Evolutionary conservation across 2,797 vertebrate genomes (phyloP), one percentile per base, ranked within the genome.

Genomic region (Stomatorhinus walkeri): DNA sequence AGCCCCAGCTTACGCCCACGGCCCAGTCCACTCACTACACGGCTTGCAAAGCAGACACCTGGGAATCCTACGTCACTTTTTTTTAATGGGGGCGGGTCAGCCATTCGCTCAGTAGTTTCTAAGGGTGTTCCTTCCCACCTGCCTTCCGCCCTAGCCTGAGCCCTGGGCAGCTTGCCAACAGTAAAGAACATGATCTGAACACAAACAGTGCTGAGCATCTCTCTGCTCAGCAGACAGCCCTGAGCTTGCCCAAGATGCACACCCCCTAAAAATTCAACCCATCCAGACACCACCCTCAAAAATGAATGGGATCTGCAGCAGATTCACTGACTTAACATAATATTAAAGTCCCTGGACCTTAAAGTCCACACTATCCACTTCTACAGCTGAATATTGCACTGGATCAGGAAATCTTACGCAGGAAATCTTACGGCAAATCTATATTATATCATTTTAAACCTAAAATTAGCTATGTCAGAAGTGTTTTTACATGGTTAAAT

Each of bases 21-120:
- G 91, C 91, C 89, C 87, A 89, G 84, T 88, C 84, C 46, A 91
- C 92, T 93, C 92, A 93, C 94, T 93, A 93, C 83, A 24, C 89
- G 86, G 91, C 90, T 88, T 91, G 92, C 92, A 90, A 79, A 89
- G 88, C 90, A 89, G 91, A 91, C 93, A 89, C 92, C 49, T 88
- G 92, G 93, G 92, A 93, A 90, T 92, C 91, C 87, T 85, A 84
- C 88, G 87, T 83, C 68, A 88, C 52, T 56, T 32, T 52, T 72
- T 54, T 49, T 49, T 32, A 7, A 19, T 87, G 61, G 14, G 61
- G 7, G 7, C 7, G 4, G 24, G 14, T 12, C 28, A 36, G 7
- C 22, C 4, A 3, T 46, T 84, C 2, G 2, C 40, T 49, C 79
- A 84, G 79, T 9, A 24, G 79, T 84, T 22, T 40, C 32, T 40